Base-by-base conservation (phyloP, 2,888 invertebrate species). In the Chaetogeoica ovagalla region DNA sequence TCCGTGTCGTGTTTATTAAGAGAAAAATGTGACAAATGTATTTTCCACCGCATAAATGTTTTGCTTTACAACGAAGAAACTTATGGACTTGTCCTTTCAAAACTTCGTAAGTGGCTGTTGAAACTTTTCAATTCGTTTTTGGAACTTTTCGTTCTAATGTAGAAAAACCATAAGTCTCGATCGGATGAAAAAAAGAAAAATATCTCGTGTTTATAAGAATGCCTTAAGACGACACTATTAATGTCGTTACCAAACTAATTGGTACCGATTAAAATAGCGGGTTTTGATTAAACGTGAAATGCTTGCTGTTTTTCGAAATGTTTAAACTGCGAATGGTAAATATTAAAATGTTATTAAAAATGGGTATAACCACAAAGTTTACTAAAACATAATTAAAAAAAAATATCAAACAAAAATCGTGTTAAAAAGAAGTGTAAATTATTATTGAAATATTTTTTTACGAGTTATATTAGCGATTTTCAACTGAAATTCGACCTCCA, bases 111-210 rank as follows among this genome's bases (percentile, higher is more conserved):
- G 39, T 63, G 37, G 55, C 55, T 70, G 77, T 39, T 63, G 37
- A 39, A 70, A 70, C 70, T 70, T 79, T 76, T 79, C 65, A 23
- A 55, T 75, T 66, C 19, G 23, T 62, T 19, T 66, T 55, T 39
- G 19, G 43, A 23, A 57, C 23, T 43, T 75, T 57, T 43, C 15
- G 37, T 55, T 21, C 15, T 3, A 17, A n/a, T 17, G 15, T 21
- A 37, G n/a, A 52, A 63, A 65, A 55, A 74, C 37, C 21, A 17
- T 39, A 74, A 55, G 52, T 37, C 52, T 55, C 9, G 3, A 74
- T 17, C 55, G 21, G 63, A 30, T 4, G 30, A 30, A 30, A 30
- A 30, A 13, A 11, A 11, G 5, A 6, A 73, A 62, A 62, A 48
- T 1, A 30, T 13, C 15, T 0, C n/a, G 13, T 30, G 9, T 52